phyloP scores from a whole-genome alignment of 2,797 vertebrate genomes.

The Ceyx erithaca region DNA sequence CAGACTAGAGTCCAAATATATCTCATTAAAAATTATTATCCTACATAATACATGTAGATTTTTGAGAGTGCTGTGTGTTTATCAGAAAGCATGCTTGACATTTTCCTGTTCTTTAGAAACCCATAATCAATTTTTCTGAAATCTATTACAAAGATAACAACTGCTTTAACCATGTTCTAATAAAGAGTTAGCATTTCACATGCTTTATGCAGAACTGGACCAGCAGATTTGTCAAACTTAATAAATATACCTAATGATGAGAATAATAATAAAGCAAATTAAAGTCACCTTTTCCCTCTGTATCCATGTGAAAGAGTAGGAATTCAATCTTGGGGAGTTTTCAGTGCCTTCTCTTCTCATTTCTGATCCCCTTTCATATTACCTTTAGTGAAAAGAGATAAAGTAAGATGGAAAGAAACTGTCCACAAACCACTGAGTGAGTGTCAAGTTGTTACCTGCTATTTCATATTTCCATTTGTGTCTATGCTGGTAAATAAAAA shows the following conservation, averaged over 20 bases:
- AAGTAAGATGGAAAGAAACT: neutral
- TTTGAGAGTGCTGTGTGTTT: neutral
- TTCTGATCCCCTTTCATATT: neutral
- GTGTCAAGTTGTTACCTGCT: neutral
- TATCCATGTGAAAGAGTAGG: neutral
- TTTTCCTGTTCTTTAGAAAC: neutral
- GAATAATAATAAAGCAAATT: neutral
- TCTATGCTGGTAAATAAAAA: neutral
- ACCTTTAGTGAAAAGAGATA: neutral
- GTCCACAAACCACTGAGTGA: neutral
- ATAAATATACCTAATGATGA: neutral
- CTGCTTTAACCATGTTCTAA: neutral
- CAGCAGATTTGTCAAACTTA: neutral
- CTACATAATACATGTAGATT: neutral
- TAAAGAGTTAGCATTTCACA: neutral
- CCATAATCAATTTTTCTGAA: neutral
- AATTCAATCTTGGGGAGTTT: neutral
- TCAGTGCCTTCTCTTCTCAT: neutral
- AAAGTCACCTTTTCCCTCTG: neutral
- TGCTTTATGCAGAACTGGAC: neutral
- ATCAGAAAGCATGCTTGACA: neutral
- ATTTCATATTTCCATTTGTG: neutral
- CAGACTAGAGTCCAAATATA: neutral
- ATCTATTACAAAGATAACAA: neutral
- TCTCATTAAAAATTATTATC: neutral